Conservation (phyloP, 2,888 invertebrate species). For the Ganaspis brasiliensis region DNA sequence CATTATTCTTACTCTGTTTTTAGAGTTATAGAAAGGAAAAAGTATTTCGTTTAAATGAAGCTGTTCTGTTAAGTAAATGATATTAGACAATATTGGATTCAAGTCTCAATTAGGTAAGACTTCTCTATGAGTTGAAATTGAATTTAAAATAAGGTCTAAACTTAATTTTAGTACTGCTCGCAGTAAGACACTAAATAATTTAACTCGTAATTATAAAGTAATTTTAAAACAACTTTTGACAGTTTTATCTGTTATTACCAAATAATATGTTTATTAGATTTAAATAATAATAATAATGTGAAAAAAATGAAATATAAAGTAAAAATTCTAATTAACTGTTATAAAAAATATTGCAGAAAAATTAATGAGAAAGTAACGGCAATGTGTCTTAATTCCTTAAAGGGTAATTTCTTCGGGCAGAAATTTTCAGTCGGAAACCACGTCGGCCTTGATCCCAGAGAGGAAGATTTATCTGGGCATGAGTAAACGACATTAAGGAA, state of each 20-base stretch:
- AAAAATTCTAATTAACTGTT: not conserved
- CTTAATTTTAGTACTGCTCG: not conserved
- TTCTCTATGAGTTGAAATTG: constrained; percentile 29
- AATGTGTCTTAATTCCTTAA: constrained; percentile 23
- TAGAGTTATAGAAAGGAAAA: too few species aligned
- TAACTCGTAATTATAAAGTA: not conserved
- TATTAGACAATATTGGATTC: constrained; percentile 28
- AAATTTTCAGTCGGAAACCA: constrained; percentile 22
- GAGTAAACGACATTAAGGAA: constrained; percentile 62
- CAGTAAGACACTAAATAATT: not conserved
- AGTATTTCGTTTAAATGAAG: too few species aligned
- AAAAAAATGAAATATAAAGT: not conserved
- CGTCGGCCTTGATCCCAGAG: constrained; percentile 28
- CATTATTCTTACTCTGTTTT: too few species aligned
- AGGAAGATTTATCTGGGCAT: constrained; percentile 59
- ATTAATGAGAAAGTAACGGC: not conserved
- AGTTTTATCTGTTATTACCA: too few species aligned
- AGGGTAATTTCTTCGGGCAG: constrained; percentile 12
- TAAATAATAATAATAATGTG: not conserved
- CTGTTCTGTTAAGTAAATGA: constrained; percentile 2
- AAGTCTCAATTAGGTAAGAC: not conserved
- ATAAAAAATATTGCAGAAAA: not conserved
- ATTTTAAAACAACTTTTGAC: not conserved
- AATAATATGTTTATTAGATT: too few species aligned
- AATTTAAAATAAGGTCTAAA: constrained; percentile 9